These are phyloP conservation scores for Cyrtodaria siliqua DNA, from an alignment of 2,888 invertebrate genomes.

Conservation along the genomic window DNA sequence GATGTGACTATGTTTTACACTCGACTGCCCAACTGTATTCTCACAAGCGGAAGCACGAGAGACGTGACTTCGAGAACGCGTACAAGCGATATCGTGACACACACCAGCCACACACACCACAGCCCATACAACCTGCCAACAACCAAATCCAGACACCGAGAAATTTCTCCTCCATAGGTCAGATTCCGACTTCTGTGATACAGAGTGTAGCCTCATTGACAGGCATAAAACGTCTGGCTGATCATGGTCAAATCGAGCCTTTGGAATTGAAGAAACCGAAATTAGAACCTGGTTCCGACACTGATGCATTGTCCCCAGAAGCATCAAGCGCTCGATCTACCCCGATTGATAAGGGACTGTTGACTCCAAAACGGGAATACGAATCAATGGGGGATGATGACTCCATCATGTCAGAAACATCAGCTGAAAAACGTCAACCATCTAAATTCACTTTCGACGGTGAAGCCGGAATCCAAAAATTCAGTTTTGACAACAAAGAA, in stretches of 20 bases:
- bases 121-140: conserved; percentile 7
- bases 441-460: neutral
- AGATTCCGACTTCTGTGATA: conserved; percentile 20
- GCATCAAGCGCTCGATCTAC: conserved; percentile 51
- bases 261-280: conserved; percentile 58
- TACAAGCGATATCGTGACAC: conserved; percentile 92
- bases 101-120: conserved; percentile 85
- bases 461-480: neutral
- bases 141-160: conserved; percentile 36
- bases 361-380: conserved; percentile 9
- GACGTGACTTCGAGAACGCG: conserved; percentile 91
- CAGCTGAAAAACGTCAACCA: conserved; percentile 9
- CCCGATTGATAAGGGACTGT: conserved; percentile 15
- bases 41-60: conserved; percentile 98
- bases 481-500: conserved; percentile 21
- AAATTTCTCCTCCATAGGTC: conserved; percentile 27
- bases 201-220: conserved; percentile 8
- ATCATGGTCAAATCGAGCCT: conserved; percentile 31
- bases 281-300: conserved; percentile 42
- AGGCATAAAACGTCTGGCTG: conserved; percentile 34
- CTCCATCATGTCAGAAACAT: conserved; percentile 34
- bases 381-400: conserved; percentile 39
- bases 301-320: conserved; percentile 24
- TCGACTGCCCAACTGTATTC: conserved; percentile 98
- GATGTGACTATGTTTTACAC: conserved; percentile 97